phyloP scores from a whole-genome alignment of 2,888 invertebrate species.

The Pyrrhia umbra region DNA sequence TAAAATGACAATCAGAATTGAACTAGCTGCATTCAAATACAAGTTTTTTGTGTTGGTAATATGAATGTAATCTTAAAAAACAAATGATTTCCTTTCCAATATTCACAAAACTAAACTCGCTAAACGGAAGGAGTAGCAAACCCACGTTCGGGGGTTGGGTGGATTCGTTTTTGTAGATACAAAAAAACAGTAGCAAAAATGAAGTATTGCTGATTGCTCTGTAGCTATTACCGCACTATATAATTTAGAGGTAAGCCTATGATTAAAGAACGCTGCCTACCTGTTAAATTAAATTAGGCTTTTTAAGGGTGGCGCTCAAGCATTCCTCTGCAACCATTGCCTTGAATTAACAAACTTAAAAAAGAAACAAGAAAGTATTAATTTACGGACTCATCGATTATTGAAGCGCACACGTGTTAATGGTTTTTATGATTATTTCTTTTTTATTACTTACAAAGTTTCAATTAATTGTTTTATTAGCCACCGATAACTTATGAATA shows the following conservation, averaged over 20 bases:
- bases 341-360: constrained; percentile 79
- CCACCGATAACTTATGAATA: constrained; percentile 30
- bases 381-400: constrained; percentile 84
- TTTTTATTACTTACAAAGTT: constrained; percentile 64
- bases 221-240: constrained; percentile 85
- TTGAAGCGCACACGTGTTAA: constrained; percentile 83
- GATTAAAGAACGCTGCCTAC: constrained; percentile 89
- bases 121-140: constrained; percentile 72
- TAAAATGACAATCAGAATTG: background rate
- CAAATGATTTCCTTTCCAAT: constrained; percentile 23
- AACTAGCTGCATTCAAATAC: background rate
- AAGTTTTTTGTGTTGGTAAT: background rate
- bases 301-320: constrained; percentile 85
- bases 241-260: constrained; percentile 88
- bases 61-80: constrained; percentile 22
- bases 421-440: constrained; percentile 78
- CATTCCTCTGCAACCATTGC: constrained; percentile 76
- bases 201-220: constrained; percentile 89
- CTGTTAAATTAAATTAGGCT: constrained; percentile 90
- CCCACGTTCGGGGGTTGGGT: constrained; percentile 63
- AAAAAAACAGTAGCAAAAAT: constrained; percentile 88
- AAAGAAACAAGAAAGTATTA: constrained; percentile 79
- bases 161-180: constrained; percentile 74
- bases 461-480: constrained; percentile 58
- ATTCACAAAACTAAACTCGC: constrained; percentile 42